Base-by-base conservation (phyloP, 2,797 vertebrate genomes). In the Champsocephalus gunnari region DNA sequence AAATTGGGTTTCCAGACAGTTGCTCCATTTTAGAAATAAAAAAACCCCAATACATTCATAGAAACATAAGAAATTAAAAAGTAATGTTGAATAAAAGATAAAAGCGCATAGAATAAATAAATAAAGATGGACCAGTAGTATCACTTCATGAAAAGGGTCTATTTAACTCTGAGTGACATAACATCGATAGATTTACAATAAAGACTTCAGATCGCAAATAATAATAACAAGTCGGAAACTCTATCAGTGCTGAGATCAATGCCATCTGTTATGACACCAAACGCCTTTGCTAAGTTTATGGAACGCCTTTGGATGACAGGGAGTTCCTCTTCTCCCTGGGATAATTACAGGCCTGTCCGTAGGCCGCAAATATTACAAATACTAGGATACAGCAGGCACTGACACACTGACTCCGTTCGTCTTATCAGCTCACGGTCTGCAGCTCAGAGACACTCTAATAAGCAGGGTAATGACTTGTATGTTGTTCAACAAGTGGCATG, bases 331-430 rank as follows among this genome's bases (percentile, higher is more conserved):
- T 72, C 71, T 59, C 49, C 53, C 67, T 50, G 13, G 44, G 24
- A 62, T 76, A 81, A 81, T 79, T 64, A 9, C 45, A 79, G 55
- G 51, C 64, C 53, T 50, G 24, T 47, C 59, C 24, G 56, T 2
- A 45, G 45, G 14, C 73, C 24, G 38, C 63, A 68, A 57, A 65
- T 43, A 59, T 14, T 19, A 2, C 59, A 68, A 57, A 65, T 43
- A 59, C 17, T 19, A 2, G 4, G 19, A 21, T 59, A 49, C 12
- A 41, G 45, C 21, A 55, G 60, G 11, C 12, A 49, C 43, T 41
- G 43, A 13, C 19, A 43, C 19, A 57, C 24, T 53, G 54, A 71
- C 28, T 66, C 0, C 12, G 13, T 28, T 57, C 17, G 21, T 71
- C 51, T 53, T 49, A 57, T 70, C 53, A 66, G 38, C 9, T 17